Evolutionary conservation across 2,113 vertebrate genomes (phyloP), one percentile per base, ranked within the genome.

Genomic region (Haemorhous mexicanus): DNA sequence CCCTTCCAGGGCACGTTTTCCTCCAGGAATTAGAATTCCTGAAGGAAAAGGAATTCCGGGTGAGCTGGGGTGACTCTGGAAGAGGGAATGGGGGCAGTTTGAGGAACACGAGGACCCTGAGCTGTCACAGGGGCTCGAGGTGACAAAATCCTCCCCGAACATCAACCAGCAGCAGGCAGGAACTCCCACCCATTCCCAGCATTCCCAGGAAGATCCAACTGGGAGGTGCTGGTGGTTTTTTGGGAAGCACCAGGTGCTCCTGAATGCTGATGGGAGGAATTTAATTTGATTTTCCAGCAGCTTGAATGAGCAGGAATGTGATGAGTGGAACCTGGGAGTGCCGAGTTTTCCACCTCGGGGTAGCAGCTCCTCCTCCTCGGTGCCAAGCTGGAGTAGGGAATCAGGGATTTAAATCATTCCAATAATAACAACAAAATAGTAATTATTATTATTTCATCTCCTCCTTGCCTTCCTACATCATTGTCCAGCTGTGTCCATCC

Each of bases 91-190:
- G 44, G 30, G 13, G 19, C 9, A 7, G 1, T 0, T 20, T 37
- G 52, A 59, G 32, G 49, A n/a, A 17, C 33, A 5, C 0, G 1
- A 30, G 46, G 59, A 44, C 50, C 13, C 43, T 39, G 84, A 23
- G 35, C 2, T 16, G 21, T 30, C 39, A 13, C 27, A 27, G 24
- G 17, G 10, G 4, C 2, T 12, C 0, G 2, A 30, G 9, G 24
- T 4, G 14, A 22, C 15, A 52, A 53, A 27, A 66, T 3, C 50
- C 7, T 27, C n/a, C 5, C 0, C 0, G 0, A 3, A 2, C n/a
- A 12, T 9, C 58, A 7, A 23, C 41, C n/a, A 5, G 8, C 49
- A 4, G 7, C 1, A 16, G 4, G 6, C 27, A 16, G 56, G 39
- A 69, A 23, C 22, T 35, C 3, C 12, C 39, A 37, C 53, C 18